phyloP scores from a whole-genome alignment of 2,797 vertebrate genomes.

The Poeciliopsis infans region DNA sequence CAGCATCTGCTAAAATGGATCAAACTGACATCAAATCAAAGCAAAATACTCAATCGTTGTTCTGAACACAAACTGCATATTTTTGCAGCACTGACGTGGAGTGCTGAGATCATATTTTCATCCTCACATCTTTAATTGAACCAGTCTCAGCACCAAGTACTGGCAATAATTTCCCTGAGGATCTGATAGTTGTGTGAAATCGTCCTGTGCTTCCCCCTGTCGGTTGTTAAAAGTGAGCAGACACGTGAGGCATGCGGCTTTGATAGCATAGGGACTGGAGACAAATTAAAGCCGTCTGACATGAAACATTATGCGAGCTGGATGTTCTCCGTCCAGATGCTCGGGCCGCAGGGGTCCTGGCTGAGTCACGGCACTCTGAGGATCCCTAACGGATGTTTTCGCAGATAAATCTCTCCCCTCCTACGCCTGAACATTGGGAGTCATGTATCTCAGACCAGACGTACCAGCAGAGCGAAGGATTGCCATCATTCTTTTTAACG shows the following conservation, averaged over 20 bases:
- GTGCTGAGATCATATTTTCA: conserved; percentile 7
- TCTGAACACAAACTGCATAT: background rate
- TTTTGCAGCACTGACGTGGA: background rate
- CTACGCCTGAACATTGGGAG: conserved; percentile 27
- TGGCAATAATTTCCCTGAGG: conserved; percentile 27
- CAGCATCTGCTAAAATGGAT: background rate
- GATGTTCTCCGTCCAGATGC: conserved; percentile 74
- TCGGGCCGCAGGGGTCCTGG: conserved; percentile 69
- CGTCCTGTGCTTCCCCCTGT: conserved; percentile 3
- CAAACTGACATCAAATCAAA: background rate
- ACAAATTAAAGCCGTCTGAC: conserved; percentile 55
- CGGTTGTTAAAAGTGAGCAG: conserved; percentile 38
- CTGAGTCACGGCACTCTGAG: conserved; percentile 69
- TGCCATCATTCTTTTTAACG: conserved; percentile 35
- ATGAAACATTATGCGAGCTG: conserved; percentile 52
- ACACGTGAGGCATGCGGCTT: conserved; percentile 32
- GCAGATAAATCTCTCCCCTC: conserved; percentile 13
- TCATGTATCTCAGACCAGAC: conserved; percentile 55
- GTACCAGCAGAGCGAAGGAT: conserved; percentile 50
- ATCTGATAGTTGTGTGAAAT: conserved; percentile 28
- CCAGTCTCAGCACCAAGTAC: conserved; percentile 21
- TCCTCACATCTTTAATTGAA: conserved; percentile 24
- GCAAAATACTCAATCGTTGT: background rate
- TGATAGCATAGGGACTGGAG: conserved; percentile 40
- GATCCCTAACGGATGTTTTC: conserved; percentile 56